These are phyloP conservation scores for Ctenochaetus hawaiiensis DNA, from an alignment of 2,797 vertebrate genomes.

Conservation along the genomic window DNA sequence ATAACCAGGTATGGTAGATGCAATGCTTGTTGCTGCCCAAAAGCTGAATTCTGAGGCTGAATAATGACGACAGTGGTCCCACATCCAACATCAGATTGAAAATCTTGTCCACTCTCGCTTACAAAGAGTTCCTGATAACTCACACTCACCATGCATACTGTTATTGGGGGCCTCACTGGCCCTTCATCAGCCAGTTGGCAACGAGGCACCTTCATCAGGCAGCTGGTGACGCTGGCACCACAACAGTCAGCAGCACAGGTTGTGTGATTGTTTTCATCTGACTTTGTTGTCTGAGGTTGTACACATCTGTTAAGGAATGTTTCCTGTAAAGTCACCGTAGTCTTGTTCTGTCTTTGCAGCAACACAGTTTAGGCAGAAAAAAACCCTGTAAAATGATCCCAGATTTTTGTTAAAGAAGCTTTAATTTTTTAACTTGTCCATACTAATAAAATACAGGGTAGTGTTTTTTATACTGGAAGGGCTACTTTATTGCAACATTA, in stretches of 20 bases:
- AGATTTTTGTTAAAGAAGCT: neutral
- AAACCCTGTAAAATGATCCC: neutral
- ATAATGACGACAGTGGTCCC: neutral
- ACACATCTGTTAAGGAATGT: neutral
- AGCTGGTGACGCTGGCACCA: constrained; percentile 47
- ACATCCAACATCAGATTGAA: constrained; percentile 16
- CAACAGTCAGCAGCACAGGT: constrained; percentile 46
- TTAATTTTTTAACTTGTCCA: neutral
- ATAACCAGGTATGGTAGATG: too few species aligned
- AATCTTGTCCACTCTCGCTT: neutral
- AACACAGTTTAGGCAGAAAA: neutral
- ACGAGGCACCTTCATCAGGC: constrained; percentile 45
- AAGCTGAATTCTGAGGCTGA: neutral
- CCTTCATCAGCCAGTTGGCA: constrained; percentile 52
- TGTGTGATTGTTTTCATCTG: constrained; percentile 40
- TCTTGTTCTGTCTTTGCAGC: neutral
- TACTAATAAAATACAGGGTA: neutral
- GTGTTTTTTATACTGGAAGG: neutral
- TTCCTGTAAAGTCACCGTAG: constrained; percentile 6
- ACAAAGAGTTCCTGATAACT: constrained; percentile 32
- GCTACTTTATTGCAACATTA: neutral
- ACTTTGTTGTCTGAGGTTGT: constrained; percentile 22
- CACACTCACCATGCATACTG: constrained; percentile 44
- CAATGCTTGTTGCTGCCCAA: neutral
- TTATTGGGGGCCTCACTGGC: constrained; percentile 31